Evolutionary conservation across 2,888 invertebrate genomes (phyloP), one percentile per base, ranked within the genome.

Genomic region (Caradrina kadenii): DNA sequence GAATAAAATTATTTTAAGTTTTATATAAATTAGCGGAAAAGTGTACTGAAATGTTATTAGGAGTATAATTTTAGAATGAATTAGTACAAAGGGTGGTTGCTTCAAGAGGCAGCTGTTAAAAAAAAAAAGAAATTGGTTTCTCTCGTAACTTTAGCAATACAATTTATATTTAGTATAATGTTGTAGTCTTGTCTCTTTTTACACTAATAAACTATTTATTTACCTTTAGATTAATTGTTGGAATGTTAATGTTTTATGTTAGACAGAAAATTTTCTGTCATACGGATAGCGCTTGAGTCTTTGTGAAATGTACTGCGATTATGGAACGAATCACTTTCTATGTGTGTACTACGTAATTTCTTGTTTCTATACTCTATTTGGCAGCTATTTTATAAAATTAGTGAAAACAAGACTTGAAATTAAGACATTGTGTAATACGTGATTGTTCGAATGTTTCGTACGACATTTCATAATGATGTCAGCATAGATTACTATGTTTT

Each of bases 1-100:
- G 45, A 45, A 45, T 45, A 71, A 76, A 73, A 73, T 62, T 82
- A 75, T 72, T 61, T 74, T 80, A 80, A 79, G 84, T 83, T 84
- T 77, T 79, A 69, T 61, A 69, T 79, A 76, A 86, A 84, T 81
- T 87, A 84, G 81, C 74, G 79, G 83, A 82, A 82, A 86, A 81
- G 82, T 84, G 84, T 86, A 86, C 80, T 86, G 83, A 85, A 81
- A 83, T 66, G 80, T 79, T 75, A 75, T 69, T 76, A 85, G 77
- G 58, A 66, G 54, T 78, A 80, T 84, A 82, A 83, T 86, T 84
- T 86, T 87, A 88, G 87, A 86, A 85, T 87, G 85, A 87, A 87
- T 90, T 90, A 93, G 93, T 93, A 93, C 92, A 93, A 93, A 93
- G 79, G 74, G 73, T 54, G 87, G 88, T 88, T 88, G 89, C 87